Evolutionary conservation across 2,888 invertebrate species (phyloP).

Genomic region (Chorisops tibialis): DNA sequence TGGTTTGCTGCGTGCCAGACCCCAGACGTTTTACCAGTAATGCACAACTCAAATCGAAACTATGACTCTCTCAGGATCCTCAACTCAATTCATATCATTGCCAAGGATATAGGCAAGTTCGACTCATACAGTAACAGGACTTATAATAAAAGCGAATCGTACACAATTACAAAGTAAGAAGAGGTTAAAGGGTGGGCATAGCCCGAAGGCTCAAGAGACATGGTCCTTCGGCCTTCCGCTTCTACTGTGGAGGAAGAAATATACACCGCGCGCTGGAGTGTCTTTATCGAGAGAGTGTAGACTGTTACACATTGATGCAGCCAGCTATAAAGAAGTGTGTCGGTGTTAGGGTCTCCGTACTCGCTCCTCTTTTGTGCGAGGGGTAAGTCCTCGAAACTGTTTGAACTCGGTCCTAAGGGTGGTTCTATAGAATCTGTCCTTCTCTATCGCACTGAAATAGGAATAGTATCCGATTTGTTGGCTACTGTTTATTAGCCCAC

Average conservation of each 20-base stretch:
- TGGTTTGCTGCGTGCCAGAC: too few species aligned
- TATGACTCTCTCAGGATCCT: too few species aligned
- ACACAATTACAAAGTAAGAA: not conserved
- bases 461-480: too few species aligned
- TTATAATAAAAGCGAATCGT: not conserved
- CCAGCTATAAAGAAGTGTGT: constrained; percentile 14
- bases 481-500: too few species aligned
- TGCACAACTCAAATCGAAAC: too few species aligned
- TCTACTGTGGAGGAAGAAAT: not conserved
- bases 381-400: constrained; percentile 7
- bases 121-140: not conserved
- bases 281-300: not conserved
- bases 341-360: not conserved
- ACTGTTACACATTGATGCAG: constrained; percentile 19
- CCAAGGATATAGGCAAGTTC: not conserved
- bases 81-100: too few species aligned
- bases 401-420: constrained; percentile 6
- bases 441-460: too few species aligned
- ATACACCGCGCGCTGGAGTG: not conserved
- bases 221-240: not conserved
- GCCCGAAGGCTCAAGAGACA: not conserved
- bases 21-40: too few species aligned
- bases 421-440: not conserved
- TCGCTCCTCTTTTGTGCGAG: not conserved
- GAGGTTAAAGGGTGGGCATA: not conserved